phyloP scores from a whole-genome alignment of 2,797 vertebrate genomes.

The Notolepis coatsorum region DNA sequence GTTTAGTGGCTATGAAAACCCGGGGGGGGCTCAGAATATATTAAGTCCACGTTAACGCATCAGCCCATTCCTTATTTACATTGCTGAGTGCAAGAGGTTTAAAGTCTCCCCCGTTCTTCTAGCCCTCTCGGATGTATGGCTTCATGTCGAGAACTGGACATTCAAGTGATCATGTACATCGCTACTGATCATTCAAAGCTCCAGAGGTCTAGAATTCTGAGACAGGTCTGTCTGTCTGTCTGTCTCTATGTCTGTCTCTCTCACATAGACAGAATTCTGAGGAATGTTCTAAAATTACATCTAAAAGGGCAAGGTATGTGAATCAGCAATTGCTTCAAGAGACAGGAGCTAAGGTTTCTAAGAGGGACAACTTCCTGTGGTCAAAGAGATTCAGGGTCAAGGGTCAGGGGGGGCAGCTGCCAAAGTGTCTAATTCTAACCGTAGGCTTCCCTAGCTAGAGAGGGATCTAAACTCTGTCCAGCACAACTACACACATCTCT shows the following conservation, averaged over 20 bases:
- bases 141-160: too few species aligned
- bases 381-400: constrained; percentile 41
- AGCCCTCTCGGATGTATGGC: too few species aligned
- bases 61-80: background rate
- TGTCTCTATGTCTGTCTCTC: too few species aligned
- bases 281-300: too few species aligned
- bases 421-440: constrained; percentile 6
- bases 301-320: too few species aligned
- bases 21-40: constrained; percentile 1
- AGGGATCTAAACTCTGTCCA: constrained; percentile 8
- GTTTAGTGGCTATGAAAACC: constrained; percentile 28
- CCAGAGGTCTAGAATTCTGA: too few species aligned
- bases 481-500: background rate
- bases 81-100: constrained; percentile 7
- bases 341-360: constrained; percentile 18
- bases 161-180: too few species aligned
- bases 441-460: constrained; percentile 6
- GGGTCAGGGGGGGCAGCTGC: constrained; percentile 48
- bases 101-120: background rate
- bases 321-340: constrained; percentile 22
- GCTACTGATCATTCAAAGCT: too few species aligned
- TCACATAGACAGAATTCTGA: too few species aligned
- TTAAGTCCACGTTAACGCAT: background rate
- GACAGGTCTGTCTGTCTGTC: too few species aligned
- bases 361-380: constrained; percentile 50